phyloP scores from a whole-genome alignment of 2,888 invertebrate genomes.

The Drosophila kambysellisi region DNA sequence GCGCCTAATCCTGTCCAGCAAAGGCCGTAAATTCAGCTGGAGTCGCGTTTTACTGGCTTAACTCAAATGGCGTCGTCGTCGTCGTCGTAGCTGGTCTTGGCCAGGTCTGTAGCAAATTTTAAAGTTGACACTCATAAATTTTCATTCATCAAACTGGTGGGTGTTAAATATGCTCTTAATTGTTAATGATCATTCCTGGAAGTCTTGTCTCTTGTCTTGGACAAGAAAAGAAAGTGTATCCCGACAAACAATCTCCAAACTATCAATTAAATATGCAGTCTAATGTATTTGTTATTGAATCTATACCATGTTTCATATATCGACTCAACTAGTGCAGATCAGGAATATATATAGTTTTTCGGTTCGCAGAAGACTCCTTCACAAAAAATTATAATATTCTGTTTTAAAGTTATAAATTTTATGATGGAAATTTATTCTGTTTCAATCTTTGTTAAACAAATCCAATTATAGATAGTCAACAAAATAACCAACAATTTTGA shows the following conservation, averaged over 20 bases:
- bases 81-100: background rate
- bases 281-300: background rate
- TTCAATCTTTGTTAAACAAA: background rate
- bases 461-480: background rate
- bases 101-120: conserved; percentile 54
- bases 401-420: background rate
- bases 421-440: background rate
- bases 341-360: background rate
- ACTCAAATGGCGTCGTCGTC: conserved; percentile 7
- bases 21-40: conserved; percentile 58
- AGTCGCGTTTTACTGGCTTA: conserved; percentile 59
- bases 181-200: background rate
- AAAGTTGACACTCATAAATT: conserved; percentile 57
- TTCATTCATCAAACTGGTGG: conserved; percentile 19
- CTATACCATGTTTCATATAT: background rate
- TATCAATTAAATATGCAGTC: background rate
- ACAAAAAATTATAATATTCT: background rate
- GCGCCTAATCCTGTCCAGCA: conserved; percentile 51
- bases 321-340: background rate
- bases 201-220: background rate
- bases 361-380: background rate
- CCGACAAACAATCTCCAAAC: background rate
- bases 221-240: background rate
- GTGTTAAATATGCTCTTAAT: conserved; percentile 38
- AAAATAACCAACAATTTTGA: background rate